Evolutionary conservation across 2,797 vertebrate genomes (phyloP).

Genomic region (Malacoraja senta): DNA sequence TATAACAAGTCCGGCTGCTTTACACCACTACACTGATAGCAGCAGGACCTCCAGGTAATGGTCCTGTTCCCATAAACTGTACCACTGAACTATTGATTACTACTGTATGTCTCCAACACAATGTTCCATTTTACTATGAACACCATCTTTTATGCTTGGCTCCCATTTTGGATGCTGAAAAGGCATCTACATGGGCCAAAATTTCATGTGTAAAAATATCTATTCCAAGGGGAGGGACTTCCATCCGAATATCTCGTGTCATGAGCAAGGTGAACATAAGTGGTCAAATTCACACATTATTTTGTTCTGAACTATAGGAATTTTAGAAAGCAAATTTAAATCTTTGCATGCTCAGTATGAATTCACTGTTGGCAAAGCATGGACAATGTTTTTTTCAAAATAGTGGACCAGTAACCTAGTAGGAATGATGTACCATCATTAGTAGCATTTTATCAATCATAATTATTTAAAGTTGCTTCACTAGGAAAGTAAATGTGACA

Average conservation of each 20-base stretch:
- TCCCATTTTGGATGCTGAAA: too few species aligned
- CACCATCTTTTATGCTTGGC: too few species aligned
- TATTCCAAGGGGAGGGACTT: too few species aligned
- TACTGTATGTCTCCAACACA: too few species aligned
- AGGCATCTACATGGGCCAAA: too few species aligned
- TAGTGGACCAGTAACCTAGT: background rate
- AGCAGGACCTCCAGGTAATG: too few species aligned
- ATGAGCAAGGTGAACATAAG: background rate
- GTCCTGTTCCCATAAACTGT: too few species aligned
- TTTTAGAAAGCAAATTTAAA: background rate
- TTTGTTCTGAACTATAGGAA: background rate
- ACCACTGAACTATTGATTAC: too few species aligned
- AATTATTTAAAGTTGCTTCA: background rate
- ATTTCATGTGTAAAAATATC: too few species aligned
- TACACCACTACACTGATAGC: too few species aligned
- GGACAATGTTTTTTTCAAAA: background rate
- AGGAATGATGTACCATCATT: background rate
- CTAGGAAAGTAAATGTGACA: conserved; percentile 9
- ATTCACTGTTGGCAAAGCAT: background rate
- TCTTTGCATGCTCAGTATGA: background rate
- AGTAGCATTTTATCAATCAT: background rate
- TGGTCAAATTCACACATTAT: background rate
- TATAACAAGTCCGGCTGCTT: too few species aligned
- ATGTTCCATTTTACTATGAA: too few species aligned
- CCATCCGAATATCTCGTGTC: background rate